These are phyloP conservation scores for Brachyrhaphis roseni DNA, from an alignment of 2,797 vertebrate species.

Conservation along the genomic window DNA sequence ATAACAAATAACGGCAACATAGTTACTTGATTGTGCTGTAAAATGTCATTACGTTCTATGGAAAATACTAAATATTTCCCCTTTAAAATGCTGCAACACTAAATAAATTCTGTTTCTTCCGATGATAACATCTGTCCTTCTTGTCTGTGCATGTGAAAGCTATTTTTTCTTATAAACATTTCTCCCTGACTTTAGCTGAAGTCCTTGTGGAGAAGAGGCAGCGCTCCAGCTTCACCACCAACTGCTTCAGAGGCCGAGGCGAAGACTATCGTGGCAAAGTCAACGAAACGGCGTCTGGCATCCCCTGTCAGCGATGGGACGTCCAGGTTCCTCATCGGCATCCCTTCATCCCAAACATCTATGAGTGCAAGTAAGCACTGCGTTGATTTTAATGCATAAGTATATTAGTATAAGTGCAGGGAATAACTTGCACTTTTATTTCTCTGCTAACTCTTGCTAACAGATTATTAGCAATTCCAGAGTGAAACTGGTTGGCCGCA, in stretches of 20 bases:
- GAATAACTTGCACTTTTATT: slow-evolving; percentile 32
- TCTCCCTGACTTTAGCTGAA: slow-evolving; percentile 73
- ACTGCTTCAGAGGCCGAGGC: slow-evolving; percentile 90
- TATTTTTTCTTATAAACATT: background rate
- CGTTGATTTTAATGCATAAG: slow-evolving; percentile 19
- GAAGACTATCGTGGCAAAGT: slow-evolving; percentile 90
- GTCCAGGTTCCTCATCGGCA: slow-evolving; percentile 89
- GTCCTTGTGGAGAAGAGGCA: slow-evolving; percentile 73
- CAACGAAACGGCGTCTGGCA: slow-evolving; percentile 88
- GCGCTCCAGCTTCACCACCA: slow-evolving; percentile 74
- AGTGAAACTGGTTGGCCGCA: slow-evolving; percentile 24
- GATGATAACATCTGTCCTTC: background rate
- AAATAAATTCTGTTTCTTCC: background rate
- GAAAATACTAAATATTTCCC: no score
- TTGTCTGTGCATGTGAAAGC: background rate
- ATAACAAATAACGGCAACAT: no score
- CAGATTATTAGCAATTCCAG: slow-evolving; percentile 45
- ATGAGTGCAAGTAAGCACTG: slow-evolving; percentile 92
- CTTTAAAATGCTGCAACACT: background rate
- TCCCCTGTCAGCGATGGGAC: slow-evolving; percentile 94
- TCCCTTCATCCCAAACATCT: slow-evolving; percentile 89
- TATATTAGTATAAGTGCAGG: slow-evolving; percentile 49
- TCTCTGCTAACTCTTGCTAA: slow-evolving; percentile 51
- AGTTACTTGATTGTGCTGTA: no score
- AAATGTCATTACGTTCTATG: no score